These are phyloP conservation scores for Cynaeus angustus DNA, from an alignment of 2,888 invertebrate species.

Conservation along the genomic window DNA sequence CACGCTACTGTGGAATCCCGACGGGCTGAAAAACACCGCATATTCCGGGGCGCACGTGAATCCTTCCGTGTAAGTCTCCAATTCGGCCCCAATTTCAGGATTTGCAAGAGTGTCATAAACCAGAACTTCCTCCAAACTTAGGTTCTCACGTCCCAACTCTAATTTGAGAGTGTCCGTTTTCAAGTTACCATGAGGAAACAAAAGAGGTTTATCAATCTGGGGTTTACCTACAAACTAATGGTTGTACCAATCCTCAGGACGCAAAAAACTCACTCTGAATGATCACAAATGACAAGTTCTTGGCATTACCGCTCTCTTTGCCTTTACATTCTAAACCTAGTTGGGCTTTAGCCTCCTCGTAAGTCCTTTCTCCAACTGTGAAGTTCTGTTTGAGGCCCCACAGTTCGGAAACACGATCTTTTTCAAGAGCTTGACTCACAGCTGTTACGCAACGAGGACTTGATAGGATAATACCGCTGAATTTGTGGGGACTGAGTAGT, in stretches of 20 bases:
- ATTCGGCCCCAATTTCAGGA: constrained; percentile 71
- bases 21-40: constrained; percentile 77
- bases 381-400: constrained; percentile 62
- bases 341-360: constrained; percentile 70
- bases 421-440: constrained; percentile 68
- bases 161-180: constrained; percentile 73
- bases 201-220: constrained; percentile 69
- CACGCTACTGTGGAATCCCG: constrained; percentile 73
- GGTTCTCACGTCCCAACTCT: constrained; percentile 69
- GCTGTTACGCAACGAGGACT: constrained; percentile 76
- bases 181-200: constrained; percentile 76
- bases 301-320: constrained; percentile 74
- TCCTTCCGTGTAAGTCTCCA: constrained; percentile 67
- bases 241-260: constrained; percentile 15
- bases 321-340: constrained; percentile 73
- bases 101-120: constrained; percentile 75
- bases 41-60: constrained; percentile 70
- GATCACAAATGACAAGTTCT: constrained; percentile 73
- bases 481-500: constrained; percentile 70
- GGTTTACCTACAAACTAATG: constrained; percentile 63
- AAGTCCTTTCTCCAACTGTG: constrained; percentile 74
- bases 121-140: constrained; percentile 71
- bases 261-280: constrained; percentile 67
- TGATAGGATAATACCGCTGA: constrained; percentile 74
- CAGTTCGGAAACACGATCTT: constrained; percentile 47